phyloP scores from a whole-genome alignment of 2,113 vertebrate genomes.

The Calcarius ornatus region DNA sequence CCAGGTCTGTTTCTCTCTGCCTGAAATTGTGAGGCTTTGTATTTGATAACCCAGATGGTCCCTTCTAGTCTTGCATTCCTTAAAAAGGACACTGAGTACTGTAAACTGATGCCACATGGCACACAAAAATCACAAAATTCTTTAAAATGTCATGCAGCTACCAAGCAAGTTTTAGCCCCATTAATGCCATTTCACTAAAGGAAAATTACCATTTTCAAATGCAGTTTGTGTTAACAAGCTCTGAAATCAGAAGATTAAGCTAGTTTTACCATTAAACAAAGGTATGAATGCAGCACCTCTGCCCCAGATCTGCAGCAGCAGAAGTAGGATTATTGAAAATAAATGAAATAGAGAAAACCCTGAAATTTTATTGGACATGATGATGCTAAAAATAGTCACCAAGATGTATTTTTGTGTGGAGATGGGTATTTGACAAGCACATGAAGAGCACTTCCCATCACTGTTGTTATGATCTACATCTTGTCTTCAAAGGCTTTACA shows the following conservation, averaged over 20 bases:
- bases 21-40: background rate
- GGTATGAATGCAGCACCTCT: background rate
- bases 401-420: background rate
- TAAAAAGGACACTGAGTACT: constrained; percentile 2
- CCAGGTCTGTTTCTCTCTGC: background rate
- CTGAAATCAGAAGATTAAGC: background rate
- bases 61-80: background rate
- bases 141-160: background rate
- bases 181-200: background rate
- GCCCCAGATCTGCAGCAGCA: background rate
- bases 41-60: constrained; percentile 50
- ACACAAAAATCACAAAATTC: background rate
- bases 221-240: background rate
- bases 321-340: background rate
- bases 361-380: background rate
- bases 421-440: background rate
- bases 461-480: background rate
- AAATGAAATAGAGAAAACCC: background rate
- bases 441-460: background rate
- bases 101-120: constrained; percentile 1
- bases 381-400: background rate
- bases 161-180: background rate
- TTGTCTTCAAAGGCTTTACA: background rate
- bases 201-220: background rate
- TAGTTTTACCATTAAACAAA: background rate